Conservation (phyloP, 1,140 invertebrate species). For the Teleopsis dalmanni region DNA sequence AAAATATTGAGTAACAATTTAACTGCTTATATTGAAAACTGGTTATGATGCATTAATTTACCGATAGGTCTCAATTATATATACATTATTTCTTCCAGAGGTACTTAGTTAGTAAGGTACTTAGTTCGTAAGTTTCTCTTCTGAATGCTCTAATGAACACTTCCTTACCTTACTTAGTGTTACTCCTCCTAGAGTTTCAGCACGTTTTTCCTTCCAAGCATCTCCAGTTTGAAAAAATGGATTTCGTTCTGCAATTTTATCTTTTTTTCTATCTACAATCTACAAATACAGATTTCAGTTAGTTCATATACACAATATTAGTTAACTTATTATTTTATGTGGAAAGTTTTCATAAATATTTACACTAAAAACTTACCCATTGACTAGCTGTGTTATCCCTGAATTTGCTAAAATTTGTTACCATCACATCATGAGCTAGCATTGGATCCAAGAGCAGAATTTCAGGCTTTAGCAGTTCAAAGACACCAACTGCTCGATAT, state of each 20-base stretch:
- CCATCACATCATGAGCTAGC: slow-evolving; percentile 46
- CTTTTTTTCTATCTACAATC: slow-evolving; percentile 32
- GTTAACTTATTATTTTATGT: too few species aligned
- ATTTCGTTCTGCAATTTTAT: slow-evolving; percentile 44
- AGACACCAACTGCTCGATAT: slow-evolving; percentile 30
- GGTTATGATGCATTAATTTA: too few species aligned
- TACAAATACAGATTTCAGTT: too few species aligned
- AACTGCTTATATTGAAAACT: too few species aligned
- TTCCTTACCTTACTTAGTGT: slow-evolving; percentile 37
- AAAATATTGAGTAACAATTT: too few species aligned
- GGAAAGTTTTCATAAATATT: too few species aligned
- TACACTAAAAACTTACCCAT: slow-evolving; percentile 6
- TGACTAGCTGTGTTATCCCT: slow-evolving; percentile 30
- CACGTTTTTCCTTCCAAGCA: slow-evolving; percentile 49
- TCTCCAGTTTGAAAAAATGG: slow-evolving; percentile 44
- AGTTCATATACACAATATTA: too few species aligned
- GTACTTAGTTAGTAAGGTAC: too few species aligned
- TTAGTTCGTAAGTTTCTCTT: neutral
- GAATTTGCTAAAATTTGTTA: slow-evolving; percentile 47
- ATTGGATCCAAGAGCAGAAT: slow-evolving; percentile 47
- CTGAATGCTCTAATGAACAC: neutral
- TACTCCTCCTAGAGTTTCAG: slow-evolving; percentile 48
- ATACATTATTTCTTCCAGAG: too few species aligned
- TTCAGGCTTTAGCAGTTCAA: slow-evolving; percentile 21
- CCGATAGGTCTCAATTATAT: too few species aligned